These are phyloP conservation scores for Habrosyne pyritoides DNA, from an alignment of 2,888 invertebrate genomes.

Conservation along the genomic window DNA sequence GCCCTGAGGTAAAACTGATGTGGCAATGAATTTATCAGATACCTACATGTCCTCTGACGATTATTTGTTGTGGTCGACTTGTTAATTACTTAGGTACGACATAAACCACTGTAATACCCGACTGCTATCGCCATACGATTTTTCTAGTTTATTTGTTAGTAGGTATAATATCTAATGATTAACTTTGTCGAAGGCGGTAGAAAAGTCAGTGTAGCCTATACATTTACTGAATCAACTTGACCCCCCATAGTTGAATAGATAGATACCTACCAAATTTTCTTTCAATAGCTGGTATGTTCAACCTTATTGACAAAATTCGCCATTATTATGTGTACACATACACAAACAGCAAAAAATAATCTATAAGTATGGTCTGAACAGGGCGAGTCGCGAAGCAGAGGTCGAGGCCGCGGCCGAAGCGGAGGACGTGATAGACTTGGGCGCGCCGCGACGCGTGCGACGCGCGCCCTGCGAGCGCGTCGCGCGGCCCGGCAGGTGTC, in stretches of 20 bases:
- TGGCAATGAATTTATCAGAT: not conserved
- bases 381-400: not conserved
- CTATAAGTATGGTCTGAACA: not conserved
- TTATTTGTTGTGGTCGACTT: not conserved
- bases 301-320: too few relatives aligned
- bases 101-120: not conserved
- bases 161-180: not conserved
- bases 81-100: not conserved
- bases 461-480: slow-evolving; percentile 22
- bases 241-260: too few relatives aligned
- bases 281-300: too few relatives aligned
- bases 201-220: not conserved
- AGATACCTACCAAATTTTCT: too few relatives aligned
- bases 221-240: too few relatives aligned
- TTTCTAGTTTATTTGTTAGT: not conserved
- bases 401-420: slow-evolving; percentile 18
- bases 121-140: not conserved
- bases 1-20: not conserved
- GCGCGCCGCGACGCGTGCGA: slow-evolving; percentile 35
- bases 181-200: not conserved
- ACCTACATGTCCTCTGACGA: not conserved
- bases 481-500: slow-evolving; percentile 14
- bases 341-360: too few relatives aligned
- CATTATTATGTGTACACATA: too few relatives aligned
- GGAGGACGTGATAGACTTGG: slow-evolving; percentile 48